Conservation (phyloP, 2,797 vertebrate species). For the Cuniculus paca region DNA sequence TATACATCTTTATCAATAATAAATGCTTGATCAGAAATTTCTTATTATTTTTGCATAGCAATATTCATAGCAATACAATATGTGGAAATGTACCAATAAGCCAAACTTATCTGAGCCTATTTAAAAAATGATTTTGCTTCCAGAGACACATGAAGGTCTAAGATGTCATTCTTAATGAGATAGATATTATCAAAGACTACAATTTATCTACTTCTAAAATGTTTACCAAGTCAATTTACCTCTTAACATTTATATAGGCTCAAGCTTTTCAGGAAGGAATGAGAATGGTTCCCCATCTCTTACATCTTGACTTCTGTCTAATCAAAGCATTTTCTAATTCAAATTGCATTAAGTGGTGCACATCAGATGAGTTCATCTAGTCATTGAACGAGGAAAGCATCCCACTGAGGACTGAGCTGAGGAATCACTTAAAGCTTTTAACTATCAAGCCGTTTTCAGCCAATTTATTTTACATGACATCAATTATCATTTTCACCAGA, state of each 20-base stretch:
- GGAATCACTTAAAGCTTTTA: slow-evolving; percentile 67
- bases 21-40: slow-evolving; percentile 7
- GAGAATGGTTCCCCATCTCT: neutral
- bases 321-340: slow-evolving; percentile 72
- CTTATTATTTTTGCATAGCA: neutral
- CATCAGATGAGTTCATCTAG: slow-evolving; percentile 72
- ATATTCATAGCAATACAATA: neutral
- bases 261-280: slow-evolving; percentile 4
- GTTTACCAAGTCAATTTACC: slow-evolving; percentile 60
- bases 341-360: slow-evolving; percentile 71
- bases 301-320: slow-evolving; percentile 57
- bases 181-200: neutral
- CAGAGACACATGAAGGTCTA: neutral
- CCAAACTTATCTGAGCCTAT: neutral
- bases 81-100: neutral
- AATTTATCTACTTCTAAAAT: slow-evolving; percentile 19
- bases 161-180: slow-evolving; percentile 20
- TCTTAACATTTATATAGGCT: neutral
- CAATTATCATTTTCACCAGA: slow-evolving; percentile 67
- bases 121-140: slow-evolving; percentile 45
- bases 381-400: slow-evolving; percentile 65
- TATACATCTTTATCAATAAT: neutral
- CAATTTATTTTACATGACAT: slow-evolving; percentile 72
- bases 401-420: slow-evolving; percentile 32
- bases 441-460: slow-evolving; percentile 66